Evolutionary conservation across 2,113 vertebrate genomes (phyloP).

Genomic region (Cyphomyrus discorhynchus): DNA sequence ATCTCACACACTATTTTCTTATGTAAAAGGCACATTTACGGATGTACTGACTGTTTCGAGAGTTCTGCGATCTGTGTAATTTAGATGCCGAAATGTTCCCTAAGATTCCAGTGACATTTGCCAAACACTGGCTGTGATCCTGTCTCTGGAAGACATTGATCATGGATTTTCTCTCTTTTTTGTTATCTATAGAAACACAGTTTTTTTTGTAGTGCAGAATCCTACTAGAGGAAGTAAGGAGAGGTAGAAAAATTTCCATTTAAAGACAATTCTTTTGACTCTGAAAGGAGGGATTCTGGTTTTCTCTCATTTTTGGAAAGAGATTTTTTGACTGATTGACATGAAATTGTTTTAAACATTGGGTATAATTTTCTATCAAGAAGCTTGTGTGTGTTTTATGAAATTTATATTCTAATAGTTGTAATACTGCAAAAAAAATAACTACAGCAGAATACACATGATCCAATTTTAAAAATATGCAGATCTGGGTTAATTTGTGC

Average conservation of each 20-base stretch:
- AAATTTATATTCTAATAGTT: neutral
- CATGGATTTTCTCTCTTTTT: neutral
- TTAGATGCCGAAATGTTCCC: neutral
- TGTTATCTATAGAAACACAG: neutral
- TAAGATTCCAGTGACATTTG: neutral
- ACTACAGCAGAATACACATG: neutral
- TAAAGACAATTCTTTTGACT: neutral
- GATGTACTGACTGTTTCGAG: neutral
- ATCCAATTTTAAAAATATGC: neutral
- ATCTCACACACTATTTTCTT: neutral
- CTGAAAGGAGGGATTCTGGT: neutral
- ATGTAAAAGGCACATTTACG: neutral
- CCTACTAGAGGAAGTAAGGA: neutral
- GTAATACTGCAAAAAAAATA: neutral
- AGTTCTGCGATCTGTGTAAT: neutral
- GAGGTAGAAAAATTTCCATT: neutral
- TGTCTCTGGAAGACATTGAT: neutral
- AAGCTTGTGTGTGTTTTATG: neutral
- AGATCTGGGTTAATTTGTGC: conserved; percentile 7
- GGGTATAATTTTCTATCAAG: neutral
- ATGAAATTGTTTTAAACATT: neutral
- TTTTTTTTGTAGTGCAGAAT: neutral
- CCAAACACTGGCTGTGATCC: neutral
- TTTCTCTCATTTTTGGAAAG: neutral
- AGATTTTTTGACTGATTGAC: neutral